Evolutionary conservation across 2,797 vertebrate genomes (phyloP), one percentile per base, ranked within the genome.

Genomic region (Peromyscus aztecus): DNA sequence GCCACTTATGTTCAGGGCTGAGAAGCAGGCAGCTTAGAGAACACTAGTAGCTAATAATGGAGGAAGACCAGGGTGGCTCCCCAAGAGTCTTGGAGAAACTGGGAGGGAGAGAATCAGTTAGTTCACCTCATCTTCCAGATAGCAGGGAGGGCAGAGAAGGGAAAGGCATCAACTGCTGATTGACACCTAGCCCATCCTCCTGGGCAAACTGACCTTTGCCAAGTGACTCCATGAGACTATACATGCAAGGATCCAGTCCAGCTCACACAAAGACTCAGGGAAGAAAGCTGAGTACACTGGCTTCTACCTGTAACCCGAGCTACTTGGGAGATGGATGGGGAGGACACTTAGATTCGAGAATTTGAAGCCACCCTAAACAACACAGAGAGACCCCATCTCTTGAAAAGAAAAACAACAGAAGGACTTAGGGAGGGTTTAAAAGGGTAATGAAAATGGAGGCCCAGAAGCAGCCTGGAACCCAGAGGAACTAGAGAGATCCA

Each of bases 171-270:
- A 37, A 23, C 43, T 29, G 37, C 3, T 2, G 11, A 8, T 19
- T 75, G 8, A 2, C 6, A 37, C 23, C 10, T 17, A 23, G 27
- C 1, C 4, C 40, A 5, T 75, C 23, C 75, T 63, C 7, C 31
- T 0, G 29, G 16, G 69, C 3, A 16, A n/a, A 13, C 29, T 4
- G 37, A 34, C 52, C 67, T 21, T 61, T 14, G 2, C 57, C n/a
- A 10, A 1, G 0, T 0, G 63, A 31, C 1, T 2, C 88, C 1
- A 14, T 0, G 1, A 61, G 71, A 17, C 17, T 40, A 76, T 13
- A 11, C 0, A 10, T 4, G 67, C 29, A 52, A 7, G 13, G 34
- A 21, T 19, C 17, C 81, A 49, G 6, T 34, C 16, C 49, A 69
- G 82, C 34, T 55, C n/a, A 6, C 7, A 4, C 3, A 8, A 55